Conservation (phyloP, 2,113 vertebrate genomes). For the Phocoena phocoena region DNA sequence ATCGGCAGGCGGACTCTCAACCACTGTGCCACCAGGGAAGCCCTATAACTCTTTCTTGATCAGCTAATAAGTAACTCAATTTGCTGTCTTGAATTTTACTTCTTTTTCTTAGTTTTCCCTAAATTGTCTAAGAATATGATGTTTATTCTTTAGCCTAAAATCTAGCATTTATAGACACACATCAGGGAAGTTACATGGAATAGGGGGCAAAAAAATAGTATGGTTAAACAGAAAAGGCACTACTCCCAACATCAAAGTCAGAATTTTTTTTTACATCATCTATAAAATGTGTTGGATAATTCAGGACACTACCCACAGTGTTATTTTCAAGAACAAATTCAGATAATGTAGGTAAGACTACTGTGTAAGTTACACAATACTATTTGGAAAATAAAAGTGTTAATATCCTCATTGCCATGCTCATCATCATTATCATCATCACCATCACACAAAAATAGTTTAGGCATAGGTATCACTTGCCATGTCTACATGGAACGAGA, state of each 20-base stretch:
- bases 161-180: constrained; percentile 39
- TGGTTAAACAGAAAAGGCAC: constrained; percentile 26
- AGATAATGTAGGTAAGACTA: constrained; percentile 29
- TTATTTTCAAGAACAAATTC: constrained; percentile 43
- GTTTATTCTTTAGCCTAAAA: constrained; percentile 36
- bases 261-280: not conserved
- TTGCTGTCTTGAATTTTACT: constrained; percentile 39
- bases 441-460: not conserved
- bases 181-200: constrained; percentile 6
- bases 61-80: constrained; percentile 41
- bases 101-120: constrained; percentile 37
- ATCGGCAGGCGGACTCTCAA: too few relatives aligned
- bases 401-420: not conserved
- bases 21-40: too few relatives aligned
- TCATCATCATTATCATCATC: not conserved
- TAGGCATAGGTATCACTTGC: not conserved
- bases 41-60: constrained; percentile 19
- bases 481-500: not conserved
- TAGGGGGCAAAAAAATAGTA: not conserved
- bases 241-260: not conserved
- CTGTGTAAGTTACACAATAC: not conserved
- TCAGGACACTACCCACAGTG: not conserved
- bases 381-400: constrained; percentile 36
- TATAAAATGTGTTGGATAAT: constrained; percentile 45
- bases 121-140: constrained; percentile 13